A percentile compares a stretch with the other conserved stretches of the same genome.
Conservation (phyloP, 2,888 invertebrate species). For the Phymatocera aterrima region DNA sequence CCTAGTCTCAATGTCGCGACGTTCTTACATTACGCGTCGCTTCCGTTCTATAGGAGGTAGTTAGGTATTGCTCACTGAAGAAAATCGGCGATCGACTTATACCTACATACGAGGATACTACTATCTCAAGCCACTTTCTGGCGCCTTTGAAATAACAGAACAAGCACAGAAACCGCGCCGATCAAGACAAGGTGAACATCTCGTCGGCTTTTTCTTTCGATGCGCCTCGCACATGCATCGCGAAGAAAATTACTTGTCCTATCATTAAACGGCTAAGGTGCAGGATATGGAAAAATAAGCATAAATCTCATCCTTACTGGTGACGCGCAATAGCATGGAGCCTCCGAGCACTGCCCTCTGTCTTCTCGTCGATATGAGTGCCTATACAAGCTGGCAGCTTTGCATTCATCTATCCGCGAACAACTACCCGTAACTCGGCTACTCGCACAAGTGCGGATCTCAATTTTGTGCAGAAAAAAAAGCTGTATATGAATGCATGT, state of each 20-base stretch:
- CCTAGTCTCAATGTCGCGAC: constrained; percentile 39
- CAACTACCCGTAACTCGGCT: too few species aligned
- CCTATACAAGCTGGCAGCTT: too few species aligned
- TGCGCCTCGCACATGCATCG: background rate
- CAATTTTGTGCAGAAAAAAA: too few species aligned
- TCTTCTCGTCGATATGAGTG: too few species aligned
- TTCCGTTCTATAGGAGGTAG: background rate
- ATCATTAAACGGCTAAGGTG: background rate
- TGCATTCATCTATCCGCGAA: too few species aligned
- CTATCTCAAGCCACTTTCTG: background rate
- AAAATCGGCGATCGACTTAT: background rate
- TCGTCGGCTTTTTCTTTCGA: background rate
- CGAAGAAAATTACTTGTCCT: constrained; percentile 22
- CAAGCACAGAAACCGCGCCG: background rate
- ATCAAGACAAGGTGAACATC: background rate
- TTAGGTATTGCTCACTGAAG: background rate
- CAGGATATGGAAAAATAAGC: background rate
- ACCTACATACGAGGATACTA: background rate
- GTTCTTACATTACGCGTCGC: background rate
- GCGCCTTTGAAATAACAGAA: background rate
- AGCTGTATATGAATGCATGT: too few species aligned
- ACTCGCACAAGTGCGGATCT: too few species aligned
- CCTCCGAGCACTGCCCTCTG: background rate
- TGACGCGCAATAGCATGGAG: background rate
- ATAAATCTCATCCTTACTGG: constrained; percentile 8